These are phyloP conservation scores for Schizotus pectinicornis DNA, from an alignment of 2,888 invertebrate genomes.

Conservation along the genomic window DNA sequence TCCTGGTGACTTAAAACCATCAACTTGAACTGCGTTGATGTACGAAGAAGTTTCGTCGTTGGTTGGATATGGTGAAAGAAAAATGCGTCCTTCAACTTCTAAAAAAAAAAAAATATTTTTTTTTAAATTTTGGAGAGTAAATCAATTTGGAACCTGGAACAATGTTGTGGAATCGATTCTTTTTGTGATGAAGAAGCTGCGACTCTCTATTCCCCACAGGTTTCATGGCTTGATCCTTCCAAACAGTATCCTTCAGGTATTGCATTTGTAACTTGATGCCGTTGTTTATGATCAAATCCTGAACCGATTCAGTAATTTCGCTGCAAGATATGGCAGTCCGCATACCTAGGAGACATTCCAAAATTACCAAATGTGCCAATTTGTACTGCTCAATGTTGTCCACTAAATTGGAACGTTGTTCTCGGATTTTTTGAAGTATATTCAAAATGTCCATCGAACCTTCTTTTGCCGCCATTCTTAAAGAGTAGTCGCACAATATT, in stretches of 20 bases:
- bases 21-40: slow-evolving; percentile 52
- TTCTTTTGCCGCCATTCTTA: slow-evolving; percentile 56
- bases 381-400: slow-evolving; percentile 54
- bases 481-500: slow-evolving; percentile 61
- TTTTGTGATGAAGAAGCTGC: slow-evolving; percentile 24
- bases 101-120: background rate
- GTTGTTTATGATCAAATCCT: too few species aligned
- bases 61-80: background rate
- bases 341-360: slow-evolving; percentile 51
- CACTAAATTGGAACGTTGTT: slow-evolving; percentile 48
- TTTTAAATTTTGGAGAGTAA: background rate
- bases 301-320: slow-evolving; percentile 40
- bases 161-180: slow-evolving; percentile 52
- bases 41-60: slow-evolving; percentile 49
- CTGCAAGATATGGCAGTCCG: slow-evolving; percentile 51
- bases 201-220: slow-evolving; percentile 7
- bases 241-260: slow-evolving; percentile 43
- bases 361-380: slow-evolving; percentile 53
- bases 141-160: slow-evolving; percentile 40
- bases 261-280: slow-evolving; percentile 39
- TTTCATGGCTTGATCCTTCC: slow-evolving; percentile 51
- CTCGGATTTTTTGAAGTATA: slow-evolving; percentile 40
- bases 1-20: slow-evolving; percentile 46
- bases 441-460: slow-evolving; percentile 42
- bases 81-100: too few species aligned